A percentile compares a stretch with the other conserved stretches of the same genome.
phyloP scores from a whole-genome alignment of 2,113 vertebrate genomes.

The Sinocyclocheilus anshuiensis region DNA sequence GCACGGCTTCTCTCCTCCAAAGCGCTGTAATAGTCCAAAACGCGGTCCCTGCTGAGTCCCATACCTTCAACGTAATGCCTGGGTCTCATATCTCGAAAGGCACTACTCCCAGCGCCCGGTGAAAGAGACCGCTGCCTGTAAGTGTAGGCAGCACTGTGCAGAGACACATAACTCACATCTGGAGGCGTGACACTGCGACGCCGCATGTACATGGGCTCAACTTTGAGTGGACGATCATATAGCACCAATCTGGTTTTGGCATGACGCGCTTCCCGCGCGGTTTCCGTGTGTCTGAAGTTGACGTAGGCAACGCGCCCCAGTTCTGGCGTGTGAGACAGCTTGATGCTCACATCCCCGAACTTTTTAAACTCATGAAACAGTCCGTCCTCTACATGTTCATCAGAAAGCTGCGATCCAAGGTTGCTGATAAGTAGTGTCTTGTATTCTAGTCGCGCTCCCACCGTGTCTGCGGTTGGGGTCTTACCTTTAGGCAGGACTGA shows the following conservation, averaged over 20 bases:
- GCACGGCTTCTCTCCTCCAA: constrained; percentile 90
- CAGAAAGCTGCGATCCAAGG: constrained; percentile 89
- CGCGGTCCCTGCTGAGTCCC: constrained; percentile 81
- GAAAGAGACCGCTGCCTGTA: constrained; percentile 91
- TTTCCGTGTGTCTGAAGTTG: constrained; percentile 92
- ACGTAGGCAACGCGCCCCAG: constrained; percentile 94
- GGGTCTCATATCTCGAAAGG: constrained; percentile 80
- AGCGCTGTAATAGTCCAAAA: constrained; percentile 90
- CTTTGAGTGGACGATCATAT: constrained; percentile 89
- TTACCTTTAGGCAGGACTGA: constrained; percentile 64
- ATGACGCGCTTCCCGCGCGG: constrained; percentile 93
- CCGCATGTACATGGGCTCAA: constrained; percentile 90
- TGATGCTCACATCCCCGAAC: constrained; percentile 95
- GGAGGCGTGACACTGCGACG: constrained; percentile 81
- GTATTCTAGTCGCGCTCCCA: constrained; percentile 80
- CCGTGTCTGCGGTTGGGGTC: constrained; percentile 62
- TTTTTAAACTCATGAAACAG: constrained; percentile 97
- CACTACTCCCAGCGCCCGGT: constrained; percentile 79
- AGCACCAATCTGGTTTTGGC: constrained; percentile 87
- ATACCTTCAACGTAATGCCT: constrained; percentile 85
- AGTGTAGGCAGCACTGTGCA: constrained; percentile 78
- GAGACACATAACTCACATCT: constrained; percentile 82
- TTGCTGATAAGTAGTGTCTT: constrained; percentile 95
- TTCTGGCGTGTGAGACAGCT: constrained; percentile 93
- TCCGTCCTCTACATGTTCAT: constrained; percentile 93